phyloP scores from a whole-genome alignment of 2,888 invertebrate species.

The Ophion ventricosus region DNA sequence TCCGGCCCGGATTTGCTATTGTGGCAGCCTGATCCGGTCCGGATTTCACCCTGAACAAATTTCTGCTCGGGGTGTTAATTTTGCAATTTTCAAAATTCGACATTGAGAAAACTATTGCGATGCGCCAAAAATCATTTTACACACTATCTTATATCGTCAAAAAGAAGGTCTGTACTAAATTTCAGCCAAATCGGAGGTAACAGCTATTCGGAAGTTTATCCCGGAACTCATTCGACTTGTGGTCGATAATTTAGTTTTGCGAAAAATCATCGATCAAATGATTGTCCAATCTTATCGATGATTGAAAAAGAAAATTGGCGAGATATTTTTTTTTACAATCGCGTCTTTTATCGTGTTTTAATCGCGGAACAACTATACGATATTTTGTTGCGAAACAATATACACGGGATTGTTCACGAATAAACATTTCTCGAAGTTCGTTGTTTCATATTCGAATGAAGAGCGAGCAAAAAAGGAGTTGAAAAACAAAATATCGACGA shows the following conservation, averaged over 20 bases:
- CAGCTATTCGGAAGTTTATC: too few relatives aligned
- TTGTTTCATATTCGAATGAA: not conserved
- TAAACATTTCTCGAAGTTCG: constrained; percentile 19
- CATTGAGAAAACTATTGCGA: too few relatives aligned
- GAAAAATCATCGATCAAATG: not conserved
- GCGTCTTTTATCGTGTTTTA: not conserved
- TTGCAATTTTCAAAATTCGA: too few relatives aligned
- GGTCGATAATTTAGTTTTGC: not conserved
- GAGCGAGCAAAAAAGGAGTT: not conserved
- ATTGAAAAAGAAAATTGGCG: not conserved
- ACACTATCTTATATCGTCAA: too few relatives aligned
- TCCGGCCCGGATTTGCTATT: too few relatives aligned
- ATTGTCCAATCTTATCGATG: not conserved
- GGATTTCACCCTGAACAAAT: too few relatives aligned
- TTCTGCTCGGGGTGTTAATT: too few relatives aligned
- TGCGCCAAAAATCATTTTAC: too few relatives aligned
- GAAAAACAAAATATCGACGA: not conserved
- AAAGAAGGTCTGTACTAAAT: too few relatives aligned
- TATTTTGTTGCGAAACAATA: not conserved
- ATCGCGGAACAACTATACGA: not conserved
- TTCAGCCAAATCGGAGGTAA: too few relatives aligned
- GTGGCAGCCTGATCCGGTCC: too few relatives aligned
- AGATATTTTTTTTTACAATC: constrained; percentile 8
- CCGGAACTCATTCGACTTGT: too few relatives aligned
- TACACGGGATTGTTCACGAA: not conserved